phyloP scores from a whole-genome alignment of 1,140 invertebrate species.

The Ephestia elutella region DNA sequence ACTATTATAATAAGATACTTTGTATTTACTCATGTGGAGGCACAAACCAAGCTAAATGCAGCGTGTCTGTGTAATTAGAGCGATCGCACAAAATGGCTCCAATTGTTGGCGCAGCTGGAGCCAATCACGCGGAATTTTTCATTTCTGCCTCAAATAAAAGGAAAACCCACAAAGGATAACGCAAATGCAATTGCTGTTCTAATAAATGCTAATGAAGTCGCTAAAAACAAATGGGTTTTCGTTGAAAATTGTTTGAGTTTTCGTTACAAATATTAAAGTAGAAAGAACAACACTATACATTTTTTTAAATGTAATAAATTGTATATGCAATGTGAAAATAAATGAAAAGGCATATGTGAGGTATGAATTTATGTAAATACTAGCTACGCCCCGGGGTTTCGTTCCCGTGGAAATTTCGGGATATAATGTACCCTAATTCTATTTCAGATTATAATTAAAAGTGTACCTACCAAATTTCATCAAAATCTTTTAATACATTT shows the following conservation, averaged over 20 bases:
- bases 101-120: constrained; percentile 2
- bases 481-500: no score
- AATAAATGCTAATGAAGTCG: neutral
- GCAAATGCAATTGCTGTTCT: neutral
- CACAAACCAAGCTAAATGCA: constrained; percentile 4
- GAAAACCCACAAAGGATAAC: neutral
- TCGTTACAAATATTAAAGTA: neutral
- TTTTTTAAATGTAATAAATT: no score
- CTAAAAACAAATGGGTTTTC: neutral
- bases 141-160: neutral
- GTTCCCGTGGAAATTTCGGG: no score
- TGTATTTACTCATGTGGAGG: neutral
- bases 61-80: constrained; percentile 3
- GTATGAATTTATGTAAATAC: no score
- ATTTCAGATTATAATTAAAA: no score
- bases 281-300: no score
- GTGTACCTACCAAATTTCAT: no score
- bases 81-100: neutral
- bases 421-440: no score
- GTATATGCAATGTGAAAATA: no score
- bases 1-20: no score
- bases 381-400: no score
- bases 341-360: no score
- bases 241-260: neutral
- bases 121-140: neutral